Conservation (phyloP, 2,888 invertebrate species). For the Hyposoter didymator region DNA sequence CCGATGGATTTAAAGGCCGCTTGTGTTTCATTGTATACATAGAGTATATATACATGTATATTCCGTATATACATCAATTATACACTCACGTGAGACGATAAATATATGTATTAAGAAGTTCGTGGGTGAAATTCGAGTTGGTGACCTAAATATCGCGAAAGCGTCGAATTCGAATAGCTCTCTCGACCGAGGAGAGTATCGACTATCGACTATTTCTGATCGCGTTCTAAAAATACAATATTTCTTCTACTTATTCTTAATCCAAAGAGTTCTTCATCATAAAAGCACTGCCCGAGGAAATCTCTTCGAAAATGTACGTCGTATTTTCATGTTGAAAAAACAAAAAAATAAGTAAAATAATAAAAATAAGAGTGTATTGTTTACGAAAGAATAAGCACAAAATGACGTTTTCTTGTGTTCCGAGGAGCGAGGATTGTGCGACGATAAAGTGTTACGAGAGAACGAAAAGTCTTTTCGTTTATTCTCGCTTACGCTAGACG, state of each 20-base stretch:
- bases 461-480: slow-evolving; percentile 5
- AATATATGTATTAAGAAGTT: background rate
- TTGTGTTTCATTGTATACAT: slow-evolving; percentile 24
- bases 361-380: background rate
- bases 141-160: slow-evolving; percentile 55
- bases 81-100: background rate
- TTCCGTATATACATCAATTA: background rate
- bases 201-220: slow-evolving; percentile 39
- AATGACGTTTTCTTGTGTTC: background rate
- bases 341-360: too few relatives aligned
- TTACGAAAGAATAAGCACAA: background rate
- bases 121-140: slow-evolving; percentile 52
- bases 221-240: slow-evolving; percentile 25
- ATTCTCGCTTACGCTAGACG: slow-evolving; percentile 5
- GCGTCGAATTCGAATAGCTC: slow-evolving; percentile 23
- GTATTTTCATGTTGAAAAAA: background rate
- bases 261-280: slow-evolving; percentile 1
- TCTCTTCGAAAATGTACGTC: background rate
- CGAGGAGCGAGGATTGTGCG: background rate
- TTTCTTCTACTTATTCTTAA: background rate
- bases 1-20: slow-evolving; percentile 32
- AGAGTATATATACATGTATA: slow-evolving; percentile 4
- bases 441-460: background rate
- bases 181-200: background rate
- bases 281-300: slow-evolving; percentile 21